Evolutionary conservation across 2,888 invertebrate genomes (phyloP), one percentile per base, ranked within the genome.

Genomic region (Halictus quadricinctus): DNA sequence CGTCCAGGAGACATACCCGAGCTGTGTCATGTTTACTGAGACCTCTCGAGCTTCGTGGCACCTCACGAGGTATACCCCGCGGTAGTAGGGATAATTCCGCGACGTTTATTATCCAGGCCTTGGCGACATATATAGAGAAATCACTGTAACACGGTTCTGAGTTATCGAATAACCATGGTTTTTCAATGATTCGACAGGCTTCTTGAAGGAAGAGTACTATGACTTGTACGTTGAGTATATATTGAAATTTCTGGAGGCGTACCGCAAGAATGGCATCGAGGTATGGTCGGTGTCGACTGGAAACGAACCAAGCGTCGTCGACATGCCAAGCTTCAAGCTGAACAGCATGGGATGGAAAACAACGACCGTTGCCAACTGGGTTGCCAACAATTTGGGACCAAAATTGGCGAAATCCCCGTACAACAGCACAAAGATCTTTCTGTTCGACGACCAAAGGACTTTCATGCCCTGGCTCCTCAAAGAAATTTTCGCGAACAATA

Each of bases 261-360:
- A 98, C 94, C 95, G 96, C 84, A 95, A 96, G 54, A 94, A 96
- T 21, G 96, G 96, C 25, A 94, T 96, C 69, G 94, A 95, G 4
- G 96, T 97, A 88, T 99, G 98, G 98, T 98, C 97, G 0, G 95
- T 98, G 54, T 97, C 98, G 0, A 97, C 97, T 0, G 98, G 98
- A 46, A 99, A 99, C 93, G 98, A 99, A 93, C 98, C 99, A 0
- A 92, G 96, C 6, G 96, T 97, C 91, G 97, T 96, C 15, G 95
- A 96, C 3, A 81, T 96, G 0, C 96, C 96, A 0, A 0, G 36
- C 0, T 90, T 95, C 83, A 94, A 94, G 1, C 97, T 98, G 93
- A 98, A 98, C 94, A 96, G 97, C 13, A 95, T 98, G 94, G 98
- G 97, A 29, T 98, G 97, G 97, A 96, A 96, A 5, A 96, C 97